Evolutionary conservation across 2,888 invertebrate species (phyloP).

Genomic region (Ormyrus pomaceus): DNA sequence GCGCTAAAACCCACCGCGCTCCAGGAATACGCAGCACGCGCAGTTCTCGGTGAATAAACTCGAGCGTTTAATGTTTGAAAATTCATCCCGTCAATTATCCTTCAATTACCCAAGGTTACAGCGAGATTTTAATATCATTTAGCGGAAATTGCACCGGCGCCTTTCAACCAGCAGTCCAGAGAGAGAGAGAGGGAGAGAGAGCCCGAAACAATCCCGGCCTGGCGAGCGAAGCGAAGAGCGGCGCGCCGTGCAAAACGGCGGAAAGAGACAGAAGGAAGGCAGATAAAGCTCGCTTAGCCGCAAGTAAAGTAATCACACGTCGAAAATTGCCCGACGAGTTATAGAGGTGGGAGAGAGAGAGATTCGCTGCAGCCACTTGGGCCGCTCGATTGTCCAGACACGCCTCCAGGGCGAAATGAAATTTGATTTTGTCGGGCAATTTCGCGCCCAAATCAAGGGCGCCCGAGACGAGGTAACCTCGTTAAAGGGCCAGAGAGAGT

Average conservation of each 20-base stretch:
- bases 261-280: no score
- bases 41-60: no score
- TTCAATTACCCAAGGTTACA: no score
- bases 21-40: no score
- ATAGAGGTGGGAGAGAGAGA: constrained; percentile 65
- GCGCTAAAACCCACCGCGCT: no score
- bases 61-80: no score
- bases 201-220: neutral
- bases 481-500: constrained; percentile 69
- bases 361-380: constrained; percentile 70
- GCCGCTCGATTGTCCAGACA: constrained; percentile 75
- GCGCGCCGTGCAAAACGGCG: no score
- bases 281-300: constrained; percentile 45
- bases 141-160: no score
- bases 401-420: constrained; percentile 73
- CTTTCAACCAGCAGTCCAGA: neutral
- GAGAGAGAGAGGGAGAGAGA: neutral
- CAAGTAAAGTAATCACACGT: constrained; percentile 73
- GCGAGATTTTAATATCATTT: no score
- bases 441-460: constrained; percentile 73
- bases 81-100: no score
- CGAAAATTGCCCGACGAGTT: constrained; percentile 73
- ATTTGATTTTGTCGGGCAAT: constrained; percentile 76
- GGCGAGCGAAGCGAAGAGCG: neutral
- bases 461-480: constrained; percentile 65